Evolutionary conservation across 2,888 invertebrate genomes (phyloP).

Genomic region (Liodrosophila aerea): DNA sequence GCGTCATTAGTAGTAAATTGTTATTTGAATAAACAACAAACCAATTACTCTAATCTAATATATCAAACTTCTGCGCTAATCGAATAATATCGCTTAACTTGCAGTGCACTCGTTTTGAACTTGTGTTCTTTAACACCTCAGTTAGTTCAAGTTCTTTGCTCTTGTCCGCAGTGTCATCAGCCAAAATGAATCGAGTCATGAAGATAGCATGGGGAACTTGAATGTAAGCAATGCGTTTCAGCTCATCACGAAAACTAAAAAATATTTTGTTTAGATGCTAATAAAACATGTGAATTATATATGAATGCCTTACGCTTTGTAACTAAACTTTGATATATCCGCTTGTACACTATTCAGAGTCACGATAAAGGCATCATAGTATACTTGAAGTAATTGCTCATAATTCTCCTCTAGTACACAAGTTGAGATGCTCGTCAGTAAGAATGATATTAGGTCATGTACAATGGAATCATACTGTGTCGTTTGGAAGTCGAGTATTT

Average conservation of each 20-base stretch:
- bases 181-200: constrained; percentile 63
- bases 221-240: constrained; percentile 51
- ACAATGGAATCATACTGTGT: constrained; percentile 61
- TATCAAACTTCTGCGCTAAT: constrained; percentile 51
- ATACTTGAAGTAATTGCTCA: constrained; percentile 36
- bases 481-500: constrained; percentile 62
- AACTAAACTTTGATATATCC: constrained; percentile 23
- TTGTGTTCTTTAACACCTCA: constrained; percentile 38
- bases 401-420: constrained; percentile 50
- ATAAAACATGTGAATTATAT: not conserved
- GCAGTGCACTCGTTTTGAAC: constrained; percentile 44
- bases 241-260: constrained; percentile 45
- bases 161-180: constrained; percentile 23
- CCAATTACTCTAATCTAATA: constrained; percentile 38
- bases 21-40: constrained; percentile 30
- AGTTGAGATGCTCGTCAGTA: constrained; percentile 61
- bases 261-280: too few species aligned
- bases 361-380: constrained; percentile 38
- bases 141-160: constrained; percentile 23
- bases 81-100: constrained; percentile 51
- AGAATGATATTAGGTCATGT: constrained; percentile 62
- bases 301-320: constrained; percentile 31
- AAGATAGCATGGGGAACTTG: constrained; percentile 66
- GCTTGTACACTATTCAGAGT: constrained; percentile 33
- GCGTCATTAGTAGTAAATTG: constrained; percentile 25